Evolutionary conservation across 1,140 invertebrate species (phyloP), one percentile per base, ranked within the genome.

Genomic region (Archivesica marissinica): DNA sequence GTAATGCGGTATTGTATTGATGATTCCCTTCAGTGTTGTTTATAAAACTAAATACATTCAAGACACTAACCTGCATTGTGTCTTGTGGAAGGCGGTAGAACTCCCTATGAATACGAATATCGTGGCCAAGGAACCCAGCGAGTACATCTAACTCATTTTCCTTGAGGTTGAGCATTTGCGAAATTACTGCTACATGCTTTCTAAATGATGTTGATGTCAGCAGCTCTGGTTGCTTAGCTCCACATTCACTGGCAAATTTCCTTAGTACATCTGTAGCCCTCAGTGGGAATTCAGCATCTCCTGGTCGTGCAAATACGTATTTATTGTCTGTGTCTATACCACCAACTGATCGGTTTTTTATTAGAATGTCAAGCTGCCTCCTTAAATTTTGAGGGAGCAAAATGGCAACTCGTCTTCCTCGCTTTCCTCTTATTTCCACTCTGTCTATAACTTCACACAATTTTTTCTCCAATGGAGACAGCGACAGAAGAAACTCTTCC

Each of bases 151-250:
- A 54, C 25, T 89, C 84, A 78, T 89, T 86, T 2, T 88, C 84
- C 56, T 76, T 86, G 28, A 89, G 25, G 38, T 85, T 86, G 11
- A 88, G 23, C n/a, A 88, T 61, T 61, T 89, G 86, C 9, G 74
- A 74, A 2, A 88, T 64, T 17, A 74, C 77, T 2, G 82, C 82
- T 23, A 87, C 70, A 30, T 89, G 88, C 28, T 86, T 89, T 70
- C 86, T 54, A 1, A 89, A 38, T 92, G 92, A 89, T 91, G 93
- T 90, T 93, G 92, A 88, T 92, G 44, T 81, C 23, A 89, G n/a
- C 1, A 72, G 41, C 47, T 87, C 44, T 33, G 86, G 87, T 1
- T 64, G 4, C 39, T 84, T 72, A 28, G 86, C 76, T 0, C 76
- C 68, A 47, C 80, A 84, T 13, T 33, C 28, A 1, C 9, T 13